Conservation (phyloP, 2,797 vertebrate species). For the Enteromius mattozi region DNA sequence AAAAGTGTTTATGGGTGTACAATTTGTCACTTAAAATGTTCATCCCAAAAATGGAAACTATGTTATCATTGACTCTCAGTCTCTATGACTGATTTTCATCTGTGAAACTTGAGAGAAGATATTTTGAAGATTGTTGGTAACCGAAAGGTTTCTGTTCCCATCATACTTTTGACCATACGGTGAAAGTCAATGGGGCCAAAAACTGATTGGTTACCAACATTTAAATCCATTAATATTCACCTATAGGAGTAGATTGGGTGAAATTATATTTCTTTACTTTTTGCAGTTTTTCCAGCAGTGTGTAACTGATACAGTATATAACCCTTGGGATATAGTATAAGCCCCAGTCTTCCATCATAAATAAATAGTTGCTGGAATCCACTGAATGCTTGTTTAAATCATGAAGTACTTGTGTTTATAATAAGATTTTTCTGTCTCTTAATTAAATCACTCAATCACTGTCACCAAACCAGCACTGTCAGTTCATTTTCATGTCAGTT, state of each 20-base stretch:
- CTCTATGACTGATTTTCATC: not conserved
- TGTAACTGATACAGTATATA: too few relatives aligned
- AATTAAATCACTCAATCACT: not conserved
- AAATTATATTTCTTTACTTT: not conserved
- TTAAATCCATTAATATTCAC: not conserved
- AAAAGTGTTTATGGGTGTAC: not conserved
- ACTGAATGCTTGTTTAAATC: not conserved
- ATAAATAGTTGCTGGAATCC: not conserved
- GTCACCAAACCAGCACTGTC: slow-evolving; percentile 3
- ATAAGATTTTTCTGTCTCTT: not conserved
- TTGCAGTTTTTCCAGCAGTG: not conserved
- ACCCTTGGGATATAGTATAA: not conserved
- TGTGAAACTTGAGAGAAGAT: not conserved
- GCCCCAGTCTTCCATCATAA: not conserved
- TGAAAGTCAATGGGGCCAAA: not conserved
- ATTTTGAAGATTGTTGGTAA: not conserved
- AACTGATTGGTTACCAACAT: not conserved
- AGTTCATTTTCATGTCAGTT: slow-evolving; percentile 21
- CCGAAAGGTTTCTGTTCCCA: not conserved
- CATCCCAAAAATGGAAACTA: not conserved
- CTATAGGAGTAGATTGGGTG: not conserved
- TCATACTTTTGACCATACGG: not conserved
- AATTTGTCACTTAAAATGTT: not conserved
- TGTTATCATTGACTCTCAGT: not conserved
- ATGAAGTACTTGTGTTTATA: not conserved